These are phyloP conservation scores for Chaetops frenatus DNA, from an alignment of 2,113 vertebrate species.

Conservation along the genomic window DNA sequence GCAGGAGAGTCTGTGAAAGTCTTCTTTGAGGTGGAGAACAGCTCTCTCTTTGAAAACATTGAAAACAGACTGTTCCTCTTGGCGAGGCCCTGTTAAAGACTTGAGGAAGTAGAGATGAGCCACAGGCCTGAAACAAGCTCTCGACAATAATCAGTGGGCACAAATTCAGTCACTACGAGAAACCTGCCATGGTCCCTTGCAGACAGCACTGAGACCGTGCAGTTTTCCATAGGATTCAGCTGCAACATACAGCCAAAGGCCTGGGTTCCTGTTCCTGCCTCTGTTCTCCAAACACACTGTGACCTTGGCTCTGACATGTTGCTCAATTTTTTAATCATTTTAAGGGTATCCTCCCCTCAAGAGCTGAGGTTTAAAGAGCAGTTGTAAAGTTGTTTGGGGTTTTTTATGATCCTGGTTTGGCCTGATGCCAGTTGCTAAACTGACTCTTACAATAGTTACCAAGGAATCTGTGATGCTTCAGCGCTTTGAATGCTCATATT, in stretches of 20 bases:
- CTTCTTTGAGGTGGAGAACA: background rate
- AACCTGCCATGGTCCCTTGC: background rate
- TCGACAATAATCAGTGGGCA: rapidly evolving
- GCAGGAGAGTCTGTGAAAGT: rapidly evolving
- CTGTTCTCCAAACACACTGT: rapidly evolving
- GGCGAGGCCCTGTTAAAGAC: background rate
- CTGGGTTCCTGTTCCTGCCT: background rate
- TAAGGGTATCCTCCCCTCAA: background rate
- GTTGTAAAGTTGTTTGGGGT: background rate
- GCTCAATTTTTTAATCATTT: background rate
- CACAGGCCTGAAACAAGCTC: background rate
- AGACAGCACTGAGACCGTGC: background rate
- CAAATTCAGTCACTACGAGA: background rate
- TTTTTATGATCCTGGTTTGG: background rate
- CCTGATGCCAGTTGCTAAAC: background rate
- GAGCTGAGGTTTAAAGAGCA: background rate
- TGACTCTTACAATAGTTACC: background rate
- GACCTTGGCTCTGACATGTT: background rate
- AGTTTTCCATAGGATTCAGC: background rate
- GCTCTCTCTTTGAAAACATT: background rate
- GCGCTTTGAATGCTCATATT: background rate
- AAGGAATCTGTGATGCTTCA: background rate
- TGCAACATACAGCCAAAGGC: background rate
- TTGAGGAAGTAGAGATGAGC: background rate
- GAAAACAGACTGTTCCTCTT: background rate